Evolutionary conservation across 2,888 invertebrate genomes (phyloP).

Genomic region (Blastobasis adustella): DNA sequence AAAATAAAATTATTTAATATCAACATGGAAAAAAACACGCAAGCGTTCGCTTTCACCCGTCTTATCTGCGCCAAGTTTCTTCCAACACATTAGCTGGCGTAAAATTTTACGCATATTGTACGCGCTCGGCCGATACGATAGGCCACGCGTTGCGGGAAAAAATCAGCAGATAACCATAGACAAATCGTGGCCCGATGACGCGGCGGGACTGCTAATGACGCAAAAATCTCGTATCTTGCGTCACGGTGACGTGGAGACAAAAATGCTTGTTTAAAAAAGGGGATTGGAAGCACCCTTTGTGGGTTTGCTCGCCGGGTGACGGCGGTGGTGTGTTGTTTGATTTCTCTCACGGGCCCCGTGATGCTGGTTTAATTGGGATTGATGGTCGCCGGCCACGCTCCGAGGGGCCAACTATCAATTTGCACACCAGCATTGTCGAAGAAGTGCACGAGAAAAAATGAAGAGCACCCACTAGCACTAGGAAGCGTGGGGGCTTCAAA

Average conservation of each 20-base stretch:
- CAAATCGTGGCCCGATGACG: conserved; percentile 67
- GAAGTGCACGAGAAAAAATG: too few species aligned
- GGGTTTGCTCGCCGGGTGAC: conserved; percentile 35
- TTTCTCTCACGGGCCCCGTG: conserved; percentile 61
- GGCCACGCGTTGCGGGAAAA: conserved; percentile 49
- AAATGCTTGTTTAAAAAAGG: conserved; percentile 50
- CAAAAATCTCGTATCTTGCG: conserved; percentile 56
- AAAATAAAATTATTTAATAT: background rate
- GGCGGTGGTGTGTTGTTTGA: conserved; percentile 54
- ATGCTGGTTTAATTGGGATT: conserved; percentile 66
- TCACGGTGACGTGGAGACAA: conserved; percentile 47
- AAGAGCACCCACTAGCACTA: too few species aligned
- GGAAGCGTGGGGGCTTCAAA: too few species aligned
- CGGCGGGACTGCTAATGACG: conserved; percentile 62
- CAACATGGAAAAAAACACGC: conserved; percentile 32
- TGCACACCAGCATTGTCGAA: background rate
- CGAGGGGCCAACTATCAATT: conserved; percentile 17
- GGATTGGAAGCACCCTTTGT: conserved; percentile 43
- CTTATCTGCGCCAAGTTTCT: conserved; percentile 61
- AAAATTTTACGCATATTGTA: conserved; percentile 65
- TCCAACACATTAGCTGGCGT: conserved; percentile 63
- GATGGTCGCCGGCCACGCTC: conserved; percentile 45
- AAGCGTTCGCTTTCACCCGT: conserved; percentile 47
- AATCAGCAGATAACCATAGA: conserved; percentile 64
- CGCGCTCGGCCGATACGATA: conserved; percentile 49